These are phyloP conservation scores for Cacatua alba DNA, from an alignment of 2,113 vertebrate species.

Conservation along the genomic window DNA sequence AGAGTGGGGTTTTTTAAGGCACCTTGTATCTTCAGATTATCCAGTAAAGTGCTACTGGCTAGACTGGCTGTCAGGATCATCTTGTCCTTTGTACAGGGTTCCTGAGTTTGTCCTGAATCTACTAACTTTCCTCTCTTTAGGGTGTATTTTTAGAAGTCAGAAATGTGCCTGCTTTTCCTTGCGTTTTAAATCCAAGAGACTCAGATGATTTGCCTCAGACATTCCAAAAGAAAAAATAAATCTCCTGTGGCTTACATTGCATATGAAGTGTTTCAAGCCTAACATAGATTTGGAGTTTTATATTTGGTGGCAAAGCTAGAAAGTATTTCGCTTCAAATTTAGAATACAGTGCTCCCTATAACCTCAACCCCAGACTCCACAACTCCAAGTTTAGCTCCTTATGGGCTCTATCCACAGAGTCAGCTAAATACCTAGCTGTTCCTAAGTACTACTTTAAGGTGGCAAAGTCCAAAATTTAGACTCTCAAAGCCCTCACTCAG, in stretches of 20 bases:
- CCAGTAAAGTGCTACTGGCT: background rate
- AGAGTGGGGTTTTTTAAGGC: background rate
- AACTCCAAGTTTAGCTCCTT: background rate
- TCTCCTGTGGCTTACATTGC: constrained; percentile 38
- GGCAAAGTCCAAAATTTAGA: background rate
- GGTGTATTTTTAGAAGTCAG: background rate
- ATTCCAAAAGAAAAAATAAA: constrained; percentile 47
- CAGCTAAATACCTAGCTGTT: background rate
- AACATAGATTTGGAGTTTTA: background rate
- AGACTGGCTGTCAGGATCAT: background rate
- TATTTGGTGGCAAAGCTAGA: constrained; percentile 31
- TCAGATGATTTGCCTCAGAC: constrained; percentile 7
- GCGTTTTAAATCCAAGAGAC: background rate
- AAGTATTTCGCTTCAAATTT: constrained; percentile 29
- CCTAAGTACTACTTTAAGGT: background rate
- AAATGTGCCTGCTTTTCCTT: background rate
- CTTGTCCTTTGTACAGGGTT: background rate
- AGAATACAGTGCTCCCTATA: background rate
- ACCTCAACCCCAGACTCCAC: background rate
- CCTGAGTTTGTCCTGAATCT: background rate
- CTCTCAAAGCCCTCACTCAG: background rate
- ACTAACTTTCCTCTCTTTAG: background rate
- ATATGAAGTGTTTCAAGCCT: constrained; percentile 6
- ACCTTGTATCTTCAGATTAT: background rate
- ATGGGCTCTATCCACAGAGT: background rate